These are phyloP conservation scores for Tenthredo distinguenda DNA, from an alignment of 2,888 invertebrate genomes.

Conservation along the genomic window DNA sequence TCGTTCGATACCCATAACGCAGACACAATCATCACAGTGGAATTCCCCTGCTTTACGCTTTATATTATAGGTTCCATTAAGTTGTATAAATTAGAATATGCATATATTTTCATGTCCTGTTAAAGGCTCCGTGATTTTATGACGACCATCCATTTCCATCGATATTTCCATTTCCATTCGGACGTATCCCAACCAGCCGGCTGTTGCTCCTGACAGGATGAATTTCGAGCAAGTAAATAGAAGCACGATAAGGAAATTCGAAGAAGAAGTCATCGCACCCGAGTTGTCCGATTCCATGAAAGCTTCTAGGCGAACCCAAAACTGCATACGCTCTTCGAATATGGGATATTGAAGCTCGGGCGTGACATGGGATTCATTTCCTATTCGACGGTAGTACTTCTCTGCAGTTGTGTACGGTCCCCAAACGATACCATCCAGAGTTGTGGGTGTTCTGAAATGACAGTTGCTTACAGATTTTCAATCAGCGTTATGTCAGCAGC, in stretches of 20 bases:
- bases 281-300: background rate
- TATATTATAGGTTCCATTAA: background rate
- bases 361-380: background rate
- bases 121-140: background rate
- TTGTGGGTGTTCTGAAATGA: conserved; percentile 8
- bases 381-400: background rate
- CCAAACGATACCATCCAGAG: background rate
- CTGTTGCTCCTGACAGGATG: background rate
- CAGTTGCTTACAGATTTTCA: background rate
- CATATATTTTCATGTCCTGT: background rate
- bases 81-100: background rate
- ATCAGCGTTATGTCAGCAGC: no score
- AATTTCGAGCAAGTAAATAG: background rate
- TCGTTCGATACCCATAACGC: background rate
- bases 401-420: background rate
- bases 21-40: background rate
- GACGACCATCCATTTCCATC: background rate
- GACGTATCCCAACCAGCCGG: background rate
- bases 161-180: background rate
- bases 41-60: background rate
- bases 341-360: background rate
- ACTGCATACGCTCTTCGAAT: conserved; percentile 11
- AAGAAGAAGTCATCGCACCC: background rate
- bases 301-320: background rate
- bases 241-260: background rate